phyloP scores from a whole-genome alignment of 2,113 vertebrate species.

The Diadophis punctatus region DNA sequence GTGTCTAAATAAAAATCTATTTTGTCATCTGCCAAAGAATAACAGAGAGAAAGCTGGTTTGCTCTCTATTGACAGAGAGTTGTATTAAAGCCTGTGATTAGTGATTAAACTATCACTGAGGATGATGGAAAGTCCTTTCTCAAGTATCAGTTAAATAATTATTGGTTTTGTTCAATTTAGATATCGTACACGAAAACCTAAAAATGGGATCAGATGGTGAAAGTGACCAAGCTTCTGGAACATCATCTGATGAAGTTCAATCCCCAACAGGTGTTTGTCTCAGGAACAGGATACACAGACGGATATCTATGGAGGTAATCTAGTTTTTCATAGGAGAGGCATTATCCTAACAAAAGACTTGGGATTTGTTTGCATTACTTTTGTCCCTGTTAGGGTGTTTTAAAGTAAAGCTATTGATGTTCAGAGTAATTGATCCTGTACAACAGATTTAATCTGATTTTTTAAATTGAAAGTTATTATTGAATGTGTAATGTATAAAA shows the following conservation, averaged over 20 bases:
- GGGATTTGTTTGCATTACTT: neutral
- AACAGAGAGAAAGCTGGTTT: neutral
- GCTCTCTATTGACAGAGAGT: neutral
- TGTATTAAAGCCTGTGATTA: neutral
- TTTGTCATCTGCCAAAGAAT: neutral
- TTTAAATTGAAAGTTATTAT: neutral
- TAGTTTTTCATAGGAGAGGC: constrained; percentile 4
- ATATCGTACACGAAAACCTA: constrained; percentile 98
- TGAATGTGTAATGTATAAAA: neutral
- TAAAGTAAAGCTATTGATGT: neutral
- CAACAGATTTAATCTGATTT: neutral
- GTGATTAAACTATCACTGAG: neutral
- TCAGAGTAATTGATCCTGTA: neutral
- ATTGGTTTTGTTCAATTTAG: constrained; percentile 63
- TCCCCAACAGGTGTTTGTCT: constrained; percentile 96
- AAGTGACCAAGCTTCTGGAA: constrained; percentile 98
- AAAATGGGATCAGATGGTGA: constrained; percentile 99
- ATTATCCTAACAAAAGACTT: constrained; percentile 20
- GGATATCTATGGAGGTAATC: constrained; percentile 97
- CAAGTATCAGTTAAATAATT: neutral
- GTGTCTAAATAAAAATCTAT: neutral
- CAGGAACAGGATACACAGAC: constrained; percentile 86
- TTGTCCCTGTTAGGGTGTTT: neutral
- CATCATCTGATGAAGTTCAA: constrained; percentile 97
- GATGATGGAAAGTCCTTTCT: neutral